Percentiles rank a stretch among this genome's conserved stretches.
These are phyloP conservation scores for Tetraodon nigroviridis DNA, from an alignment of 2,113 vertebrate species.

Conservation along the genomic window DNA sequence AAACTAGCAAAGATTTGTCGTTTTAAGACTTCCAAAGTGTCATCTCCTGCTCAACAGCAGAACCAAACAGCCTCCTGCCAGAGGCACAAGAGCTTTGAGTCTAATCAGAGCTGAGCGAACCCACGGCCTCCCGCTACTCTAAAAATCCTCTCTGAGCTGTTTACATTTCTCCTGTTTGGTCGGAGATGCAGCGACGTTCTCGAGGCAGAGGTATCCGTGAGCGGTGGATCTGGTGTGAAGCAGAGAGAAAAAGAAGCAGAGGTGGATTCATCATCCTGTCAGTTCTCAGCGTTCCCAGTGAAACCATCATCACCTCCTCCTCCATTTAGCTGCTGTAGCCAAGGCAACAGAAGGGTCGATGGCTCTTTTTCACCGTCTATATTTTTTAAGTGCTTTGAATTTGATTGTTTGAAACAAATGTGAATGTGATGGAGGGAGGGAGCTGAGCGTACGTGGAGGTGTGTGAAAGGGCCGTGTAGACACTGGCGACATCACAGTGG, in stretches of 20 bases:
- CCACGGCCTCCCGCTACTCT: conserved; percentile 12
- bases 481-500: conserved; percentile 1
- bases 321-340: conserved; percentile 50
- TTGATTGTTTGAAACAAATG: conserved; percentile 17
- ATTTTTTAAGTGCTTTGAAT: background rate
- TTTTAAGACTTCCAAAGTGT: background rate
- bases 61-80: conserved; percentile 29
- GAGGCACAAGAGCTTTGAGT: conserved; percentile 10
- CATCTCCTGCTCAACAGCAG: conserved; percentile 33
- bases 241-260: conserved; percentile 4
- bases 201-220: background rate
- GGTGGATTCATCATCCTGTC: conserved; percentile 54
- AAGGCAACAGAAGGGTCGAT: conserved; percentile 51
- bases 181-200: too few species aligned
- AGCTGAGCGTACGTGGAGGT: background rate
- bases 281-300: conserved; percentile 46
- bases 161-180: too few species aligned
- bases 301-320: conserved; percentile 36
- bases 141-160: conserved; percentile 28
- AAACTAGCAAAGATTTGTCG: too few species aligned
- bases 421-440: background rate
- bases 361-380: background rate
- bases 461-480: background rate
- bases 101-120: conserved; percentile 4
- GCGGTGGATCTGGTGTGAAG: background rate